Evolutionary conservation across 2,113 vertebrate species (phyloP).

Genomic region (Prionailurus bengalensis): DNA sequence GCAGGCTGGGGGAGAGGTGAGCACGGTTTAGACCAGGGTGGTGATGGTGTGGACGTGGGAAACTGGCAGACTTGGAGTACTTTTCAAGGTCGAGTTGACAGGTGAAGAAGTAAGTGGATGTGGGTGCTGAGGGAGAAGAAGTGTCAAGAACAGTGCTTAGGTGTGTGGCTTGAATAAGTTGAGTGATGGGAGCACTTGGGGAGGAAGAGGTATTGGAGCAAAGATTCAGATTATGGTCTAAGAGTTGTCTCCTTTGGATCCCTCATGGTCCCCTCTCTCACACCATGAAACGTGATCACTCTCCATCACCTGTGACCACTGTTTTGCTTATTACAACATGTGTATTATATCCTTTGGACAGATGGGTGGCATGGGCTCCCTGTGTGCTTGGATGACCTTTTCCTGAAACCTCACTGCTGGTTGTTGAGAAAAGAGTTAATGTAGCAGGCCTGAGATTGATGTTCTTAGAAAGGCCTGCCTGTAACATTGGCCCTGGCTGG

Average conservation of each 20-base stretch:
- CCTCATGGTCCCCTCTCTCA: neutral
- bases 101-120: neutral
- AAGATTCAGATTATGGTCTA: neutral
- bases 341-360: neutral
- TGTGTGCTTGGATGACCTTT: neutral
- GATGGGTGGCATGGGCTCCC: neutral
- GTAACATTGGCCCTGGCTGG: neutral
- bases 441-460: neutral
- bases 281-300: neutral
- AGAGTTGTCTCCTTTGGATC: neutral
- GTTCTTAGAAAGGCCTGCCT: neutral
- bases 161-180: neutral
- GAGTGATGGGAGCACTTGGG: neutral
- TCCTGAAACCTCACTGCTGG: neutral
- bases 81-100: neutral
- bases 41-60: neutral
- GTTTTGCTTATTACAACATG: neutral
- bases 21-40: neutral
- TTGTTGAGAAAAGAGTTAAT: neutral
- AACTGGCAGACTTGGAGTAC: neutral
- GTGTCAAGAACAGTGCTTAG: too few species aligned
- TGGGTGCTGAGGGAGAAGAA: neutral
- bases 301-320: neutral
- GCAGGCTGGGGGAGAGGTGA: neutral
- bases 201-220: neutral